These are phyloP conservation scores for Eueides isabella DNA, from an alignment of 1,140 invertebrate species.

Conservation along the genomic window DNA sequence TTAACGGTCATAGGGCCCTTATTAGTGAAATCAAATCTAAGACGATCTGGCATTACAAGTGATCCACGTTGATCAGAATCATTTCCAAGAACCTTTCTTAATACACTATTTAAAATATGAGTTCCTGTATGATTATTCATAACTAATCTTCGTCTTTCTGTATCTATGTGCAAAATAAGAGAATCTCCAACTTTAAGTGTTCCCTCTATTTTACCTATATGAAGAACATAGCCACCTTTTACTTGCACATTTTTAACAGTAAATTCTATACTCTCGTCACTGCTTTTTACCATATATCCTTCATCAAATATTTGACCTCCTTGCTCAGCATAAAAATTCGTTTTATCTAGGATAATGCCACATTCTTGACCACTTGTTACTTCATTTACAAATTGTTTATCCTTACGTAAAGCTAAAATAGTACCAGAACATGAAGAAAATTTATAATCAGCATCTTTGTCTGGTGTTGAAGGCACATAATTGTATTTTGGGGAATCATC, in stretches of 20 bases:
- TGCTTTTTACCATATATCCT: constrained; percentile 95
- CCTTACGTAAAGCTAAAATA: constrained; percentile 87
- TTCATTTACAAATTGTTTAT: constrained; percentile 94
- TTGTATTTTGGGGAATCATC: constrained; percentile 97
- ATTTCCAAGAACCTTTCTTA: constrained; percentile 93
- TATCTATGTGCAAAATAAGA: constrained; percentile 92
- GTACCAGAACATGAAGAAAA: constrained; percentile 86
- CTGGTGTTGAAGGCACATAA: constrained; percentile 87
- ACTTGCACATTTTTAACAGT: constrained; percentile 97
- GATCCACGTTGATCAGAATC: constrained; percentile 99
- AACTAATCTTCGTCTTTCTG: constrained; percentile 90
- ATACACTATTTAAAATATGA: constrained; percentile 97
- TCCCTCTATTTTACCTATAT: constrained; percentile 95
- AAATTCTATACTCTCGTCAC: constrained; percentile 95
- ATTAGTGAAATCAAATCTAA: constrained; percentile 98
- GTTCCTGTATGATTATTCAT: constrained; percentile 99
- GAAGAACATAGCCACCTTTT: constrained; percentile 97
- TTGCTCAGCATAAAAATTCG: constrained; percentile 98
- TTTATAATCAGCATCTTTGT: constrained; percentile 87
- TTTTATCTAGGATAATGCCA: constrained; percentile 94
- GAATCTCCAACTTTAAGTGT: constrained; percentile 93
- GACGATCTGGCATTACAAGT: constrained; percentile 97
- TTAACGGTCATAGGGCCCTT: constrained; percentile 94
- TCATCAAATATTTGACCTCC: constrained; percentile 99
- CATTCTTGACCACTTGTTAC: constrained; percentile 94